These are phyloP conservation scores for Vimba vimba DNA, from an alignment of 2,113 vertebrate species.

Conservation along the genomic window DNA sequence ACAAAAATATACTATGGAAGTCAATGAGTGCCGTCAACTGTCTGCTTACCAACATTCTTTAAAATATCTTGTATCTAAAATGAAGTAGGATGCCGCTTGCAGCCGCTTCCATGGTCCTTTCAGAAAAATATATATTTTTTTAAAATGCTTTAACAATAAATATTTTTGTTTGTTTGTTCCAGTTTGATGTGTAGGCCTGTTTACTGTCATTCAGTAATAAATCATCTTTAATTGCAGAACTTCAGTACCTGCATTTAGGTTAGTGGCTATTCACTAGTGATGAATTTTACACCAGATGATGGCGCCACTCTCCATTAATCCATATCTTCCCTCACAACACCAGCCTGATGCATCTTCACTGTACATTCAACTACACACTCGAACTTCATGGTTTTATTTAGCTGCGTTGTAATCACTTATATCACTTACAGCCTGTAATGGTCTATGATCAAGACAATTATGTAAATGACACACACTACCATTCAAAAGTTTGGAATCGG, in stretches of 20 bases:
- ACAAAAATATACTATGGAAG: no score
- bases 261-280: not conserved
- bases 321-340: constrained; percentile 41
- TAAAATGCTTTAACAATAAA: not conserved
- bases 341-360: constrained; percentile 57
- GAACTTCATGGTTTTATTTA: not conserved
- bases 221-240: not conserved
- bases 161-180: not conserved
- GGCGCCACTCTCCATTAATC: constrained; percentile 54
- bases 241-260: not conserved
- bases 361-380: constrained; percentile 5
- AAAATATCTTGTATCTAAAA: no score
- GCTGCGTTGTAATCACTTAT: not conserved
- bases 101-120: not conserved
- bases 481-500: not conserved
- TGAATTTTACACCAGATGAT: constrained; percentile 63
- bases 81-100: no score
- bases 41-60: no score
- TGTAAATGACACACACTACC: not conserved
- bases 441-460: not conserved
- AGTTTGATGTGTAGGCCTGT: not conserved
- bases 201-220: not conserved
- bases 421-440: not conserved
- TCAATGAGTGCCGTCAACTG: no score
- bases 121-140: no score